Base-by-base conservation (phyloP, 2,113 vertebrate genomes). In the Hyaena hyaena region DNA sequence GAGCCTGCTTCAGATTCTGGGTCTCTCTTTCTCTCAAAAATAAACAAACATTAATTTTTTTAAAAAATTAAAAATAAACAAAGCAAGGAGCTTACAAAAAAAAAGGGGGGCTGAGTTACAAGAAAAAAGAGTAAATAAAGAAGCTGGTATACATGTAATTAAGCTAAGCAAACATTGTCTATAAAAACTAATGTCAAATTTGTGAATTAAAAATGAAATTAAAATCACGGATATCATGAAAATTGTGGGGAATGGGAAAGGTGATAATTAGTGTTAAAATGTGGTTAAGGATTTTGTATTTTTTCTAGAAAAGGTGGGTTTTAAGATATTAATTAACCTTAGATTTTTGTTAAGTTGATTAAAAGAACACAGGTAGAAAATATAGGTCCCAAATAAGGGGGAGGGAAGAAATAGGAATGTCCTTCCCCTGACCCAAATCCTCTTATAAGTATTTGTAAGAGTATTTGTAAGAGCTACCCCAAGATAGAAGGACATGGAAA, bases 211-310 rank as follows among this genome's bases (percentile, higher is more conserved):
- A 77, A 88, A 85, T 63, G 10, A 73, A 88, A 19, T 85, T 55
- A 85, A 96, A 96, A 95, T 69, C 80, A 84, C 63, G 31, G 33
- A 28, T n/a, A 92, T 39, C 28, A 45, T 28, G 11, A 39, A 94
- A 88, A 89, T 74, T 86, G 19, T 68, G 69, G 21, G 45, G 35
- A 58, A 10, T 55, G 1, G 24, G 26, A 15, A 43, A 76, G 7
- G 39, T 65, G 39, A 19, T 71, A 55, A 77, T 61, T 31, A 48
- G 31, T 39, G 50, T 73, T 91, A 88, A 90, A 82, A 80, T 92
- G 55, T 28, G 23, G 5, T 74, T 74, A 92, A 82, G n/a, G 12
- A 16, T 81, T 73, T 45, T 88, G 28, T 48, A 45, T 24, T 74
- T 92, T 85, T 69, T 93, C 68, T 74, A 19, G 50, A 24, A 39